These are phyloP conservation scores for Turnix velox DNA, from an alignment of 2,113 vertebrate genomes.

Conservation along the genomic window DNA sequence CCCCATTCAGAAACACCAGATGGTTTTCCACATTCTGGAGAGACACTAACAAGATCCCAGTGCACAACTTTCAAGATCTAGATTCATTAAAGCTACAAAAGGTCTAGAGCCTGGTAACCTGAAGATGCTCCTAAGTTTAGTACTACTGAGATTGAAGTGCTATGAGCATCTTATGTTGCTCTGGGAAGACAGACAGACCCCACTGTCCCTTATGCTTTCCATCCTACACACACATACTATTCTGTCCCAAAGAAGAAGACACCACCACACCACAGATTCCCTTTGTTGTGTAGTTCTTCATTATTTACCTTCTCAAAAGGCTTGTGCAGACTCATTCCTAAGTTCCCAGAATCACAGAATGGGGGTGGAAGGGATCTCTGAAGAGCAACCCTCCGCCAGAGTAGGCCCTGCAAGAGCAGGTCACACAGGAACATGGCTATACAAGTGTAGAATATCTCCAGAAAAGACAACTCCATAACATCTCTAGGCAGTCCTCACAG, in stretches of 20 bases:
- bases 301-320: neutral
- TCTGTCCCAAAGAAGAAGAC: neutral
- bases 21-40: fast-evolving
- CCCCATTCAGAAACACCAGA: neutral
- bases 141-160: neutral
- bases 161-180: fast-evolving
- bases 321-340: neutral
- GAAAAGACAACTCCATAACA: neutral
- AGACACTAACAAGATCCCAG: neutral
- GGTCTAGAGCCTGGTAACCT: neutral
- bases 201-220: neutral
- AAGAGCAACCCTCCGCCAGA: neutral
- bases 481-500: neutral
- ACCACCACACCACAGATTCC: neutral
- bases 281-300: fast-evolving
- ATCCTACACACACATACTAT: neutral
- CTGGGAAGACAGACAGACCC: neutral
- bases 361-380: neutral
- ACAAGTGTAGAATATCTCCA: neutral
- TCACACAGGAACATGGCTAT: neutral
- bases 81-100: neutral
- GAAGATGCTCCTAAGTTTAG: neutral
- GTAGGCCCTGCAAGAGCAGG: neutral
- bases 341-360: neutral
- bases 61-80: neutral